These are phyloP conservation scores for Lytechinus variegatus DNA, from an alignment of 35 echinoderm and acorn worm species.

Conservation along the genomic window DNA sequence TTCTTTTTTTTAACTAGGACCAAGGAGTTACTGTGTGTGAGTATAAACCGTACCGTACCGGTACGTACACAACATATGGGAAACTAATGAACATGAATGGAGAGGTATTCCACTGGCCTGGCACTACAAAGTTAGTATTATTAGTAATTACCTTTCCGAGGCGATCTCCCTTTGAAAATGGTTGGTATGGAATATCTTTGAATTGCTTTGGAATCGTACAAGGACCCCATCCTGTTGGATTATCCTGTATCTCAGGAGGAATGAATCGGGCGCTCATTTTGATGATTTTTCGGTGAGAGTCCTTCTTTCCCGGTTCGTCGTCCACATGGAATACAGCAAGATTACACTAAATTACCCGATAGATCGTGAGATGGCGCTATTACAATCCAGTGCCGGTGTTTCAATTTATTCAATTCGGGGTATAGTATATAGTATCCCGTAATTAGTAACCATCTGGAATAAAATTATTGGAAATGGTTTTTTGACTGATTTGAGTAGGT, in stretches of 20 bases:
- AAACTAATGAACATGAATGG: neutral
- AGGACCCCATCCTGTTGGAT: slow-evolving; percentile 95
- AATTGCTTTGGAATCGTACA: slow-evolving; percentile 89
- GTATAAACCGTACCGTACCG: neutral
- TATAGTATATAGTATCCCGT: too few relatives aligned
- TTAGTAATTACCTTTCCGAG: slow-evolving; percentile 85
- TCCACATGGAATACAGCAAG: neutral
- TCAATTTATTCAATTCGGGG: too few relatives aligned
- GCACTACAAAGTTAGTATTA: too few relatives aligned
- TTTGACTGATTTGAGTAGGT: too few relatives aligned
- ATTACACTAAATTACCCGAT: neutral
- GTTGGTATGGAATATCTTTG: slow-evolving; percentile 99
- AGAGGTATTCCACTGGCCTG: neutral
- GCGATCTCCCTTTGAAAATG: slow-evolving; percentile 98
- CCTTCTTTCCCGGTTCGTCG: neutral
- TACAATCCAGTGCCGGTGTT: neutral
- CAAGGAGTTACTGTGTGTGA: too few relatives aligned
- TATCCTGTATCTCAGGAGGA: slow-evolving; percentile 92
- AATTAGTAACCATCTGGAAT: too few relatives aligned
- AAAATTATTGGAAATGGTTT: too few relatives aligned
- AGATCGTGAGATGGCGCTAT: neutral
- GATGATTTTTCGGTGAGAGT: neutral
- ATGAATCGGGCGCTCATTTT: slow-evolving; percentile 95
- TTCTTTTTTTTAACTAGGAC: too few relatives aligned
- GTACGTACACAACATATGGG: neutral